Base-by-base conservation (phyloP, 2,797 vertebrate genomes). In the Tapirus indicus region DNA sequence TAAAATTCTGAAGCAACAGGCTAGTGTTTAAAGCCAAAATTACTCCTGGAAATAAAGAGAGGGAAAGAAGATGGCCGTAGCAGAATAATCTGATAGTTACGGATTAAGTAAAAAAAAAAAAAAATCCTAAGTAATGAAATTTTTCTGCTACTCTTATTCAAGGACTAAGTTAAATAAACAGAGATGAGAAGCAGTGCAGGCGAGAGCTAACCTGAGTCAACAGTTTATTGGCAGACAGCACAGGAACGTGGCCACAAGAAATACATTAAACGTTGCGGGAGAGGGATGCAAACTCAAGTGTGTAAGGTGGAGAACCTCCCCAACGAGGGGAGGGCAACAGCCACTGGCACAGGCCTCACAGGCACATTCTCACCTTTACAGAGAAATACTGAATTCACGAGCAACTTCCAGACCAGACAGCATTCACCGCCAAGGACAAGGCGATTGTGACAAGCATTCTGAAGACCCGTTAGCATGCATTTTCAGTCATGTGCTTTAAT, bases 261-360 rank as follows among this genome's bases (percentile, higher is more conserved):
- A 87, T 2, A n/a, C 54, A 35, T 1, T 16, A 41, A 20, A 9
- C 6, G 16, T 0, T 18, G 25, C 6, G 4, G 0, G 25, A 3
- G 1, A 62, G 13, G 32, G 32, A 32, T 6, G 78, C 20, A 11
- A 49, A 52, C 29, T 23, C 5, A 7, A 10, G 52, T 1, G 13
- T 14, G 2, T 20, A 18, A n/a, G 29, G 64, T 27, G 21, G 68
- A 16, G 60, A 23, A 10, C 7, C 38, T 75, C 20, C 64, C 78
- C 44, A 20, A 0, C 0, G 1, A 38, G 6, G 6, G 32, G 20
- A 52, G 20, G 58, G 12, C 0, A 16, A 29, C 6, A 2, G 47
- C 52, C 69, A 0, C 5, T 0, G 27, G 71, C 62, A 9, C 25
- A 32, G 66, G 35, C 7, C 54, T 16, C 56, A 16, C 17, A 1